phyloP scores from a whole-genome alignment of 2,113 vertebrate genomes.

The Phasianus colchicus region DNA sequence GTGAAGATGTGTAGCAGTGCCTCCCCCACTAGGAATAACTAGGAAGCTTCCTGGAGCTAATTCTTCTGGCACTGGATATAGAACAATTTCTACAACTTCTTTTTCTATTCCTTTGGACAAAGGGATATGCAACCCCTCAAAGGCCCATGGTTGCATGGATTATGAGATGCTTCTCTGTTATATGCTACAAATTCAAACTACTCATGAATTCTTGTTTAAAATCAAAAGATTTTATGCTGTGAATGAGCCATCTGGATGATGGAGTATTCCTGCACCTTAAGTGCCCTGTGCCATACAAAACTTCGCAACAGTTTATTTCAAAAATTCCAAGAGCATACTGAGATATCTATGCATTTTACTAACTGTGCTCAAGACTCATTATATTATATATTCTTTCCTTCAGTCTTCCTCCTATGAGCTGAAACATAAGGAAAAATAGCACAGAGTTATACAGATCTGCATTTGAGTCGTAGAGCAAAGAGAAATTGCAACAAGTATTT shows the following conservation, averaged over 20 bases:
- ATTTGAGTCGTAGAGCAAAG: neutral
- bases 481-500: neutral
- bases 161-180: neutral
- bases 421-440: neutral
- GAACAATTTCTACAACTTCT: neutral
- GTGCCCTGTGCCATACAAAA: neutral
- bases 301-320: neutral
- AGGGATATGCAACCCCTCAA: neutral
- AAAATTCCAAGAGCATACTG: neutral
- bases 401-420: conserved; percentile 28
- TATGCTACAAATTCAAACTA: neutral
- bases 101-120: neutral
- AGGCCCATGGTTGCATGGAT: neutral
- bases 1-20: neutral
- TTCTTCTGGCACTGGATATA: neutral
- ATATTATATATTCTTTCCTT: conserved; percentile 10
- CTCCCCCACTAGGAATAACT: neutral
- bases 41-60: neutral
- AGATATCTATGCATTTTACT: neutral
- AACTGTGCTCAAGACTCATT: neutral
- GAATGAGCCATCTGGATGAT: neutral
- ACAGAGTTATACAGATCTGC: neutral
- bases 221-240: neutral
- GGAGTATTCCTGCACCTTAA: neutral
- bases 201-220: neutral